Conservation (phyloP, 2,113 vertebrate species). For the Macaca mulatta region DNA sequence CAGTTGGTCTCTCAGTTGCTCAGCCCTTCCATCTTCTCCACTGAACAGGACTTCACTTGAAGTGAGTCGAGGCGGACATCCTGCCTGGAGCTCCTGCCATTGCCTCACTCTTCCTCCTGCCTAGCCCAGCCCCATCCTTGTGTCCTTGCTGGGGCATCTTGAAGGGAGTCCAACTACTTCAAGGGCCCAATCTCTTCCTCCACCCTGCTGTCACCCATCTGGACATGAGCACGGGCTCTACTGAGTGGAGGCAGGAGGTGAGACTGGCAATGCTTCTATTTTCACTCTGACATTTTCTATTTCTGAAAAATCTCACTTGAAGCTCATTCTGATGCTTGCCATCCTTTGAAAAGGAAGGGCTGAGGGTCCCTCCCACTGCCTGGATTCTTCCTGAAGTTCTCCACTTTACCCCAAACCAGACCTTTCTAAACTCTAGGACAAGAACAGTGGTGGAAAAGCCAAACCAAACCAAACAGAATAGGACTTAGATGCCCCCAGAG, state of each 20-base stretch:
- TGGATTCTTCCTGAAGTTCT: background rate
- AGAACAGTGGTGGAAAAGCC: background rate
- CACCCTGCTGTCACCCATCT: background rate
- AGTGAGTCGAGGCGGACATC: background rate
- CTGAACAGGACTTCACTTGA: background rate
- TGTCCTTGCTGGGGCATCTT: background rate
- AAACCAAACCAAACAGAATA: background rate
- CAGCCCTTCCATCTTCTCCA: background rate
- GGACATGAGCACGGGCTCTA: background rate
- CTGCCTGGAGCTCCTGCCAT: background rate
- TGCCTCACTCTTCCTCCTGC: background rate
- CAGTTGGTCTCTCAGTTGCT: background rate
- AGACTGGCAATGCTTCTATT: background rate
- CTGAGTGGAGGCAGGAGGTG: background rate
- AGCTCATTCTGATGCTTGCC: background rate
- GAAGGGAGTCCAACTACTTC: background rate
- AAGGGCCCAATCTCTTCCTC: background rate
- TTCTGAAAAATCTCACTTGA: conserved; percentile 4
- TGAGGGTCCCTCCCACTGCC: background rate
- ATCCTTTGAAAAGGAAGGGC: background rate
- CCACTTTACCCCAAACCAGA: no score
- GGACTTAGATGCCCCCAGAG: background rate
- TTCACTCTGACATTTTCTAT: conserved; percentile 34
- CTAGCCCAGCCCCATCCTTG: background rate
- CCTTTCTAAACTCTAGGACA: background rate